Evolutionary conservation across 2,888 invertebrate species (phyloP), one percentile per base, ranked within the genome.

Genomic region (Cheilosia grossa): DNA sequence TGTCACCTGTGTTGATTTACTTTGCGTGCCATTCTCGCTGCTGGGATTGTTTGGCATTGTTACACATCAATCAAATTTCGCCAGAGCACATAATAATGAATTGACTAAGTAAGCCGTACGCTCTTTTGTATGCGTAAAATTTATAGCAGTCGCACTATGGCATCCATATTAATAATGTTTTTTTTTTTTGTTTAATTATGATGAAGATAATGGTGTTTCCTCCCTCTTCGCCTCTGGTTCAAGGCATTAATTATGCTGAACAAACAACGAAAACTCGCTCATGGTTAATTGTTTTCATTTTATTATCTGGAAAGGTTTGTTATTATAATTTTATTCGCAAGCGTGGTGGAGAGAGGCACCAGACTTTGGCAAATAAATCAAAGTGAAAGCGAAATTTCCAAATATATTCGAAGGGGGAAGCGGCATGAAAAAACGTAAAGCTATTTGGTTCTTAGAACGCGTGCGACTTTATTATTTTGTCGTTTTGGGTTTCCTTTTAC

Each of bases 1-100:
- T 70, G 67, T 75, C 77, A 58, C 70, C 44, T 82, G 77, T 51
- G 37, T 70, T 59, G 33, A 72, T 59, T 54, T 59, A 40, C 59
- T 82, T 72, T 70, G 33, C 47, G 58, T 64, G 37, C 13, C 40
- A 58, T 56, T 66, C 66, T 74, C 74, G 40, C 74, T 67, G 42
- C 47, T 59, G 17, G 27, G 37, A 54, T 64, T 77, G 77, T 75
- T 70, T 53, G 70, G 59, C 58, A 27, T 66, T 58, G 37, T 79
- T 59, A 70, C 59, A 64, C 77, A 82, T 77, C 82, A 82, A 82
- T 77, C 77, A 82, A 82, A 77, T 77, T 72, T 82, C 82, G 33
- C 75, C 70, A 66, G 21, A 70, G 64, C 30, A 59, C 64, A 82
- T 70, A 37, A 64, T 64, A 75, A 82, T 58, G 64, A 66, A 72